Evolutionary conservation across 2,113 vertebrate species (phyloP), one percentile per base, ranked within the genome.

Genomic region (Corynorhinus townsendii): DNA sequence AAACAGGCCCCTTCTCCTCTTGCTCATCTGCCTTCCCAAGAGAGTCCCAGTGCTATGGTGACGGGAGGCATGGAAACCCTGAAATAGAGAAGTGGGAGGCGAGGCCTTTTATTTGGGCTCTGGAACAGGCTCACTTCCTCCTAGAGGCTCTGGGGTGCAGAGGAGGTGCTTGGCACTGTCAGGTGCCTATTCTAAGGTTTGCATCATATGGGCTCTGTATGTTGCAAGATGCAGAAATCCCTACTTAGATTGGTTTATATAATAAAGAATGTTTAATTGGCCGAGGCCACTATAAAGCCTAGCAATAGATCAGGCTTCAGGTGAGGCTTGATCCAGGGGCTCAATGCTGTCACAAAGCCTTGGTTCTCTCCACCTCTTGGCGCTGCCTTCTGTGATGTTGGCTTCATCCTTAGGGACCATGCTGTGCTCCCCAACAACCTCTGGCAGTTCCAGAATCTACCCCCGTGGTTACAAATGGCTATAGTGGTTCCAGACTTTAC

Each of bases 1-100:
- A 96, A 96, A 79, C 38, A 3, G 85, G 80, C 87, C 81, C 90
- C 91, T 59, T 72, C 89, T 77, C 35, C 79, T 92, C 93, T 86
- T 68, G 82, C 91, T 92, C 83, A 56, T 86, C 76, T 75, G 94
- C 86, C 59, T 94, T 89, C 77, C 96, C 59, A 16, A 82, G 87
- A 88, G 49, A 76, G 90, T 86, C 85, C 33, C 77, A 66, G 90
- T 33, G 49, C 97, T 91, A 95, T 97, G 97, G 96, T 19, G 92
- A 97, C 86, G 4, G 97, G 97, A 86, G 95, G 95, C 97, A 95
- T 97, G 95, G 97, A 97, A 97, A 97, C 96, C 64, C 40, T 59
- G 88, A 94, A 88, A 96, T 94, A 94, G 92, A 97, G 62, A 91
- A 92, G 88, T 77, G 93, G 86, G 94, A 95, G 92, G 88, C 1